phyloP scores from a whole-genome alignment of 2,797 vertebrate species.

The Hapalemur alaotrensis region DNA sequence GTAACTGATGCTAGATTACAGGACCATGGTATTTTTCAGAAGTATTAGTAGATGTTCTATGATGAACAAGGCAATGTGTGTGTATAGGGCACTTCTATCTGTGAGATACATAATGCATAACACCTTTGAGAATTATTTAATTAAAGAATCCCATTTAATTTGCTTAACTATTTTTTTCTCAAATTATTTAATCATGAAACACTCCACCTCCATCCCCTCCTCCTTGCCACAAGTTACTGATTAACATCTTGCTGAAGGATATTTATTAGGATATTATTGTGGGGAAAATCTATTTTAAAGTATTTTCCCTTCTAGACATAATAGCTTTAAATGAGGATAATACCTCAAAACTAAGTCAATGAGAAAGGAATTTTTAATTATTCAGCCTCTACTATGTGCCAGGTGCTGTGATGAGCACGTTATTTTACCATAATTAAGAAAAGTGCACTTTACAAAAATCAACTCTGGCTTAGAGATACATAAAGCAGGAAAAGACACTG shows the following conservation, averaged over 20 bases:
- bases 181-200: not conserved
- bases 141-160: not conserved
- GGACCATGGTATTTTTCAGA: not conserved
- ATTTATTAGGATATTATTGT: not conserved
- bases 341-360: not conserved
- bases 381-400: not conserved
- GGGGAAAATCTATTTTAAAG: not conserved
- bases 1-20: not conserved
- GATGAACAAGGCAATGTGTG: not conserved
- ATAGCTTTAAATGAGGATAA: not conserved
- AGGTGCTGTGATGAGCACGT: not conserved
- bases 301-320: not conserved
- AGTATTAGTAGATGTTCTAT: not conserved
- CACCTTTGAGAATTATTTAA: not conserved
- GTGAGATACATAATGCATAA: not conserved
- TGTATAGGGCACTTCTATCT: not conserved
- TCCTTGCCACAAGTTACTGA: not conserved
- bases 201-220: not conserved
- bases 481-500: not conserved
- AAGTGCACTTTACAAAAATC: not conserved
- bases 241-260: not conserved
- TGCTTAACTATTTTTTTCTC: not conserved
- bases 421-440: not conserved
- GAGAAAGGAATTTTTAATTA: not conserved
- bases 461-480: not conserved